These are phyloP conservation scores for Trichacis sp. DNA, from an alignment of 2,888 invertebrate genomes.

Conservation along the genomic window DNA sequence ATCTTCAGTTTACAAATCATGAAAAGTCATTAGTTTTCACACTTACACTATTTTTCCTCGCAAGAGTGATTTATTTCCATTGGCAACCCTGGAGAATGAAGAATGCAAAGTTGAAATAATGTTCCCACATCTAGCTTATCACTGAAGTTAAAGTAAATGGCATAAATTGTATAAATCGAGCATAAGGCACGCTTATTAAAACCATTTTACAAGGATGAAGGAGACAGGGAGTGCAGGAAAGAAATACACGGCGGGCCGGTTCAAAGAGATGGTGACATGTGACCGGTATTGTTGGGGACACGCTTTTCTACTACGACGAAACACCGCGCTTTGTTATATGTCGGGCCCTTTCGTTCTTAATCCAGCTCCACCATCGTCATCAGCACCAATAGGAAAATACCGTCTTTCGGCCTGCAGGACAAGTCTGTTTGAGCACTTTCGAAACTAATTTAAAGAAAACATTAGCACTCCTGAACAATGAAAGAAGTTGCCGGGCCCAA, in stretches of 20 bases:
- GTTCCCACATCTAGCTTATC: not conserved
- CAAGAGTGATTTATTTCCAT: too few relatives aligned
- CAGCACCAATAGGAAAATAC: slow-evolving; percentile 12
- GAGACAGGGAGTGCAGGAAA: slow-evolving; percentile 32
- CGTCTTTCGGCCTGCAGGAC: not conserved
- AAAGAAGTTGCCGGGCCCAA: not conserved
- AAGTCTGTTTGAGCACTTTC: not conserved
- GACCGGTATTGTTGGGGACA: slow-evolving; percentile 58
- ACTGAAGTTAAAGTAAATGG: slow-evolving; percentile 12
- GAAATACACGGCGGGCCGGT: slow-evolving; percentile 55
- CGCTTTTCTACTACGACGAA: slow-evolving; percentile 58
- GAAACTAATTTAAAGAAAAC: slow-evolving; percentile 9
- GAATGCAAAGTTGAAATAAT: not conserved
- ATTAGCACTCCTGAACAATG: not conserved
- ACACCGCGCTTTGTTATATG: slow-evolving; percentile 54
- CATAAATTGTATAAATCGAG: slow-evolving; percentile 48
- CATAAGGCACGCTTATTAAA: slow-evolving; percentile 33
- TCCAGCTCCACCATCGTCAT: slow-evolving; percentile 14
- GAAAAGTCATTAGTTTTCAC: too few relatives aligned
- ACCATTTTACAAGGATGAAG: not conserved
- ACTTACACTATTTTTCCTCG: too few relatives aligned
- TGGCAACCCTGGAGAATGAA: too few relatives aligned
- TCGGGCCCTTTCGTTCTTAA: slow-evolving; percentile 26
- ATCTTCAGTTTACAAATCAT: too few relatives aligned
- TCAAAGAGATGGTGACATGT: slow-evolving; percentile 62